A percentile compares a stretch with the other conserved stretches of the same genome.
These are phyloP conservation scores for Drosophila navojoa DNA, from an alignment of 1,140 invertebrate genomes.

Conservation along the genomic window DNA sequence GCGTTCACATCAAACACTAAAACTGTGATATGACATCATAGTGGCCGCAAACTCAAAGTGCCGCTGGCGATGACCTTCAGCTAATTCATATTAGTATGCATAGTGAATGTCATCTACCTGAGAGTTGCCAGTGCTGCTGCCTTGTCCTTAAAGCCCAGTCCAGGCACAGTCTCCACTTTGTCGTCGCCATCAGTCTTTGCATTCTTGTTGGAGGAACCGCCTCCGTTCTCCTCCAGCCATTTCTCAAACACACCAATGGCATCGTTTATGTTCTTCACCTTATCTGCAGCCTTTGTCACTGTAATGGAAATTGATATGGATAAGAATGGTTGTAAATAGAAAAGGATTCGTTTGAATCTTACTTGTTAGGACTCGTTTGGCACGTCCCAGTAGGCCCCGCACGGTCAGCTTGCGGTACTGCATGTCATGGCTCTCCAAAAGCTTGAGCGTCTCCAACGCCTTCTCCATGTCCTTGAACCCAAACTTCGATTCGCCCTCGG, in stretches of 20 bases:
- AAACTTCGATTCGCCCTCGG: slow-evolving; percentile 86
- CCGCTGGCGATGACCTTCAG: slow-evolving; percentile 27
- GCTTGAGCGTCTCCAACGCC: slow-evolving; percentile 86
- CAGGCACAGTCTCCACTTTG: slow-evolving; percentile 86
- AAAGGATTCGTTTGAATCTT: slow-evolving; percentile 69
- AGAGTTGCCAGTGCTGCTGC: slow-evolving; percentile 84
- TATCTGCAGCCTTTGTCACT: slow-evolving; percentile 89
- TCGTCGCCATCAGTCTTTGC: slow-evolving; percentile 80
- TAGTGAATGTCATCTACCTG: slow-evolving; percentile 58
- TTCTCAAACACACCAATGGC: slow-evolving; percentile 88
- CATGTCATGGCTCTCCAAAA: slow-evolving; percentile 86
- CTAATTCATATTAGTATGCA: neutral
- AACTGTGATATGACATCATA: slow-evolving; percentile 75
- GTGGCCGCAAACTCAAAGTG: slow-evolving; percentile 16
- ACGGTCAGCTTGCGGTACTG: slow-evolving; percentile 88
- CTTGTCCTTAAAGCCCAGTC: slow-evolving; percentile 88
- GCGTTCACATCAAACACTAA: slow-evolving; percentile 44
- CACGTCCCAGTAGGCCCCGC: slow-evolving; percentile 87
- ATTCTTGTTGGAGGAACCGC: slow-evolving; percentile 84
- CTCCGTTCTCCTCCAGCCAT: slow-evolving; percentile 86
- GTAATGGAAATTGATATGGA: slow-evolving; percentile 3
- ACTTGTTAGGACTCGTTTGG: slow-evolving; percentile 87
- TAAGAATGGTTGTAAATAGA: too few relatives aligned
- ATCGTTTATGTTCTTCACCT: slow-evolving; percentile 88
- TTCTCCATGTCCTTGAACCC: slow-evolving; percentile 89